Evolutionary conservation across 2,888 invertebrate genomes (phyloP).

Genomic region (Meta bourneti): DNA sequence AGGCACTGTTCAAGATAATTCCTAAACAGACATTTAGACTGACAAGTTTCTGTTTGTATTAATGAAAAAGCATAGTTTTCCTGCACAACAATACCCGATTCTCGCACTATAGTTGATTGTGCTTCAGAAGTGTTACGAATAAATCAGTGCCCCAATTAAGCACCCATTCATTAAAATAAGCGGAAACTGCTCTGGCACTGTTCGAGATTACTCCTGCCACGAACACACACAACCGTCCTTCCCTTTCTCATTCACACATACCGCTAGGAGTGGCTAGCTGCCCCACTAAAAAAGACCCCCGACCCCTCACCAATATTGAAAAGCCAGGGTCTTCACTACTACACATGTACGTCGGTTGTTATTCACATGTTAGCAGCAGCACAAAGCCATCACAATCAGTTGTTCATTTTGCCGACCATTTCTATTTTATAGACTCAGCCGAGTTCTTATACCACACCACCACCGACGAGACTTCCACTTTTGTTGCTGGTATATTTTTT

Average conservation of each 20-base stretch:
- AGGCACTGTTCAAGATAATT: neutral
- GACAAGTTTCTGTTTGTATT: no score
- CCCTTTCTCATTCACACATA: constrained; percentile 33
- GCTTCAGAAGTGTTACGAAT: neutral
- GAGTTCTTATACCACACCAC: neutral
- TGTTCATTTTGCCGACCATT: constrained; percentile 73
- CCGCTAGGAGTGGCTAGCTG: constrained; percentile 68
- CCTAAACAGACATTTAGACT: neutral
- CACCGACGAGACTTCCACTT: constrained; percentile 21
- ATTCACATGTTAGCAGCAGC: constrained; percentile 72
- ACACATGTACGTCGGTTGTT: constrained; percentile 72
- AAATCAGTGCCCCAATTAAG: neutral
- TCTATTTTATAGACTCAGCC: constrained; percentile 65
- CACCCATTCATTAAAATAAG: constrained; percentile 3
- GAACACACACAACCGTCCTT: constrained; percentile 34
- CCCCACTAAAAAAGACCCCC: constrained; percentile 64
- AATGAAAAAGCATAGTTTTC: no score
- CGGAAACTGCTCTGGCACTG: neutral
- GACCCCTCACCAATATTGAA: constrained; percentile 43
- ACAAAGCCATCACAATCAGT: constrained; percentile 71
- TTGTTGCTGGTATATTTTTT: constrained; percentile 21
- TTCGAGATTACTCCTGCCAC: constrained; percentile 14
- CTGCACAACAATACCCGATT: no score
- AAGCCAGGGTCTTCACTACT: constrained; percentile 54
- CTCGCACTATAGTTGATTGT: neutral